Percentiles rank a stretch among this genome's conserved stretches.
Conservation (phyloP, 2,888 invertebrate species). For the Odontomyia ornata region DNA sequence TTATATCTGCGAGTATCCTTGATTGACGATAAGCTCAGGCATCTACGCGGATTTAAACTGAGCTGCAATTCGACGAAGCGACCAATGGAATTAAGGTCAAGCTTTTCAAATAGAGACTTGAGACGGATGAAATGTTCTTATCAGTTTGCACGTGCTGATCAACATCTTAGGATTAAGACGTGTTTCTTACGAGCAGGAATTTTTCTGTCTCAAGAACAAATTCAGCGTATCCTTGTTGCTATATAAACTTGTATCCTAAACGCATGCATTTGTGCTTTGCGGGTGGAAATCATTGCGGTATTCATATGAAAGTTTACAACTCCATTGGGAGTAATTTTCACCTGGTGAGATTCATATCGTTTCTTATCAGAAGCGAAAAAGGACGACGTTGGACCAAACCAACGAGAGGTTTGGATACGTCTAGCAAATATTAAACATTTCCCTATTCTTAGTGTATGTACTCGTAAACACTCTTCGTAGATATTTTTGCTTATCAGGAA, state of each 20-base stretch:
- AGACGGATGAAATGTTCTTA: too few species aligned
- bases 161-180: not conserved
- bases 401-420: not conserved
- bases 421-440: not conserved
- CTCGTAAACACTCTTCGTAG: not conserved
- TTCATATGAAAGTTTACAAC: constrained; percentile 43
- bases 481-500: not conserved
- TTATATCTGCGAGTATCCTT: too few species aligned
- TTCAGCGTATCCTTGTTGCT: not conserved
- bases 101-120: too few species aligned
- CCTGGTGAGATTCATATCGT: constrained; percentile 36
- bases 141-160: too few species aligned
- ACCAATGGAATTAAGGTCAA: too few species aligned
- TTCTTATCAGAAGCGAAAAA: constrained; percentile 28
- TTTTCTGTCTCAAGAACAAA: not conserved
- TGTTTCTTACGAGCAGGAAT: not conserved
- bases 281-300: constrained; percentile 11
- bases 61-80: too few species aligned
- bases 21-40: too few species aligned
- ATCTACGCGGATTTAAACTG: too few species aligned
- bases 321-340: constrained; percentile 31
- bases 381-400: not conserved
- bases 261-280: not conserved
- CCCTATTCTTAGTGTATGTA: not conserved
- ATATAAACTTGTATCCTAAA: not conserved